phyloP scores from a whole-genome alignment of 30 jellyfish, hydroid and myxozoan genomes.

The Nemopilema nomurai region DNA sequence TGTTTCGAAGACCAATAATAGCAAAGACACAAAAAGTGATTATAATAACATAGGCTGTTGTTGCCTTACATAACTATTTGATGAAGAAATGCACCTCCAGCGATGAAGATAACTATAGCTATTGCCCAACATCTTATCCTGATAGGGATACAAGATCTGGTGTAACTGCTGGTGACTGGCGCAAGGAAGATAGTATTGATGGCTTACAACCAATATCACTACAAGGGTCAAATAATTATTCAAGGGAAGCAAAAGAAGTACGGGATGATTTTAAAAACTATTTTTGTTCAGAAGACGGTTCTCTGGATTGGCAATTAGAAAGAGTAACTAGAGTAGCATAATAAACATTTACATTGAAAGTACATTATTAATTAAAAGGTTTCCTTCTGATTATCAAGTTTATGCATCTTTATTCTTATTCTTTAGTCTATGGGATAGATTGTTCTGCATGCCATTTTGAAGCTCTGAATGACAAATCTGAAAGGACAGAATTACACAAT shows the following conservation, averaged over 20 bases:
- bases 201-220: conserved; percentile 21
- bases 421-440: not conserved
- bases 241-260: conserved; percentile 30
- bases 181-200: conserved; percentile 32
- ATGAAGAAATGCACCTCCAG: conserved; percentile 24
- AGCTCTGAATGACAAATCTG: not conserved
- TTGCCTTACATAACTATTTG: conserved; percentile 60
- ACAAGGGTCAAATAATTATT: conserved; percentile 31
- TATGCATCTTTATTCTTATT: not conserved
- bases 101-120: conserved; percentile 19
- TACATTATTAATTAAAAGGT: not conserved
- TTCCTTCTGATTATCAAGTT: not conserved
- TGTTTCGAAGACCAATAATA: conserved; percentile 62
- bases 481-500: not conserved
- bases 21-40: conserved; percentile 53
- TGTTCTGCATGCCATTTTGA: not conserved
- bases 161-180: conserved; percentile 42
- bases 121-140: conserved; percentile 13
- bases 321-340: conserved; percentile 24
- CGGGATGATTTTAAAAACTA: conserved; percentile 30
- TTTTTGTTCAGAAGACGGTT: conserved; percentile 27
- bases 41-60: conserved; percentile 71
- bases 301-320: conserved; percentile 20
- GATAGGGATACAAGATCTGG: conserved; percentile 38
- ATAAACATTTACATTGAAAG: not conserved